Base-by-base conservation (phyloP, 1,140 invertebrate species). In the Aphaenogaster ashmeadi region DNA sequence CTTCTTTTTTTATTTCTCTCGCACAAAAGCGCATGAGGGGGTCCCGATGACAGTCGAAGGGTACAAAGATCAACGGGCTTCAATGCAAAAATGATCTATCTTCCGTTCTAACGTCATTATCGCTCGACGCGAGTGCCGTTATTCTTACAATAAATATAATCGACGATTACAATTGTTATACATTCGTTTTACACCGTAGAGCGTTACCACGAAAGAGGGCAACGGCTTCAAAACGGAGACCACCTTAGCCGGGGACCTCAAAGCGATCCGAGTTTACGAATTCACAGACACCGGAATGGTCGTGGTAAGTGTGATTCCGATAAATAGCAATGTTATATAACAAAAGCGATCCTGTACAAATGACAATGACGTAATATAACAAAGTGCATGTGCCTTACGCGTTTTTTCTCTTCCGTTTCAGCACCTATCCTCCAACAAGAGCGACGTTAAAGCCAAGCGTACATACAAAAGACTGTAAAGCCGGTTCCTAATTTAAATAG, bases 171-270 rank as follows among this genome's bases (percentile, higher is more conserved):
- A 78, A 60, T 44, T 3, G 4, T 83, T 36, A 72, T 9, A n/a
- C 67, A 62, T 72, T 38, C 3, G 0, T 33, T 74, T 36, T 21
- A 27, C 27, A 69, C 52, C 92, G 56, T 90, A 95, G 95, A 95
- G 93, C 89, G 74, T 95, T n/a, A 94, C 94, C 7, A 94, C 91
- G n/a, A 87, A 89, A 62, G 92, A 94, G 18, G 94, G 94, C n/a
- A 90, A 95, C 60, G 92, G 90, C 78, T 93, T 94, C 72, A 93
- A 88, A 41, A 94, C 93, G 13, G 93, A 92, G 44, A 93, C 93
- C 18, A 90, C 94, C 64, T 86, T 93, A 44, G 77, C 86, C 38
- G 91, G 91, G 38, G 92, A 87, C 18, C 83, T 92, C 56, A 92
- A 93, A 86, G 89, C 92, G 27, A 88, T 92, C 52, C 90, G 94